A percentile compares a stretch with the other conserved stretches of the same genome.
Evolutionary conservation across 2,113 vertebrate species (phyloP).

Genomic region (Procavia capensis): DNA sequence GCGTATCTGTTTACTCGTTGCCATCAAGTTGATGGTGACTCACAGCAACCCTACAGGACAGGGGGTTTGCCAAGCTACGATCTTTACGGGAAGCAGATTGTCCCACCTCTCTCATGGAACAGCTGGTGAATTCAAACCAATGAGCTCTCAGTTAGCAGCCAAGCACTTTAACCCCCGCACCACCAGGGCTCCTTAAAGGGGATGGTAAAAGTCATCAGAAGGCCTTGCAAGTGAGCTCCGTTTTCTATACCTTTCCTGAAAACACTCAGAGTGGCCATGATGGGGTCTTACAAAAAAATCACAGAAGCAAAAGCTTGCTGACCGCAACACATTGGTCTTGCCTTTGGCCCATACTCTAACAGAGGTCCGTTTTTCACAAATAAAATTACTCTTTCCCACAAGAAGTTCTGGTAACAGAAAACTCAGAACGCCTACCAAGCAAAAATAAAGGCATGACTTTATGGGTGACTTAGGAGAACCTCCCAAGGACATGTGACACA

Average conservation of each 20-base stretch:
- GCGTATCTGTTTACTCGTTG: too few species aligned
- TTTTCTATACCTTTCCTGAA: slow-evolving; percentile 46
- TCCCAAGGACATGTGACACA: background rate
- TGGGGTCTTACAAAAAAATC: background rate
- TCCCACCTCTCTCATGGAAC: too few species aligned
- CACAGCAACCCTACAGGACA: too few species aligned
- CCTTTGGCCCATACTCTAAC: background rate
- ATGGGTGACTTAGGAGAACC: slow-evolving; percentile 8
- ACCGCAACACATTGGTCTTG: too few species aligned
- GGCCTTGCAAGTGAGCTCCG: background rate
- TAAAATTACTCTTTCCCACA: slow-evolving; percentile 44
- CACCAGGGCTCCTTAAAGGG: background rate
- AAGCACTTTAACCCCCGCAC: too few species aligned
- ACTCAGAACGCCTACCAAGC: background rate
- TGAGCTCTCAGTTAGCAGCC: too few species aligned
- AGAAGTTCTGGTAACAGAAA: background rate
- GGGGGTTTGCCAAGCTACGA: too few species aligned
- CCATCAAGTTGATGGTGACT: too few species aligned
- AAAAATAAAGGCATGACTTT: slow-evolving; percentile 8
- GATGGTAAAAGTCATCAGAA: background rate
- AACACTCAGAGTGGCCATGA: background rate
- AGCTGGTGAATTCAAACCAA: too few species aligned
- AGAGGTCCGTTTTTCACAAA: slow-evolving; percentile 41
- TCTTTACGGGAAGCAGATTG: too few species aligned
- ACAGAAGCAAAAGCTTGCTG: background rate